Evolutionary conservation across 2,797 vertebrate genomes (phyloP).

Genomic region (Psittacula derbiana): DNA sequence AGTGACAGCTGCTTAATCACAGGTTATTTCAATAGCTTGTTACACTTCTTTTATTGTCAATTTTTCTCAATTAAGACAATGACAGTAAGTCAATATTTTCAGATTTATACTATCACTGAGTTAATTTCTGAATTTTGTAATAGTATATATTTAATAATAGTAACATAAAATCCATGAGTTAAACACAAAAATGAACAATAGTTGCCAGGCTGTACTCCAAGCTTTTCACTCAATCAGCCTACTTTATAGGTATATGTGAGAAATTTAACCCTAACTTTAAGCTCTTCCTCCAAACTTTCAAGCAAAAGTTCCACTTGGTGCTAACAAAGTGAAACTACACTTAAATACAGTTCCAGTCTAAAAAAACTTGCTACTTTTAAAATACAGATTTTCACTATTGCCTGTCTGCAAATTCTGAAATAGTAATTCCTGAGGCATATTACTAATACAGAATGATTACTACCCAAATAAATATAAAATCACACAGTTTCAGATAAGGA

Average conservation of each 20-base stretch:
- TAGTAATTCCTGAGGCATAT: background rate
- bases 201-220: background rate
- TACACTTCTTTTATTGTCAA: background rate
- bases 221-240: background rate
- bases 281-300: background rate
- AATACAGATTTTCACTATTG: background rate
- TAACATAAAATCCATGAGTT: background rate
- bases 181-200: background rate
- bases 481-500: background rate
- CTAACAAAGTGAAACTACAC: background rate
- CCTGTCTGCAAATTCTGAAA: background rate
- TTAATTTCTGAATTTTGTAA: background rate
- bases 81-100: background rate
- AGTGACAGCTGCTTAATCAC: background rate
- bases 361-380: background rate
- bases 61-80: background rate
- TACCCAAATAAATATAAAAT: background rate
- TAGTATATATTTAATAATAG: background rate
- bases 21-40: background rate
- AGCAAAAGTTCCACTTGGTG: background rate
- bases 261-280: background rate
- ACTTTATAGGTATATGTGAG: background rate
- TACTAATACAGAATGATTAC: background rate
- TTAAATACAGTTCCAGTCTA: background rate
- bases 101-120: background rate